A percentile compares a stretch with the other conserved stretches of the same genome.
phyloP scores from a whole-genome alignment of 1,140 invertebrate species.

The Achatina immaculata region DNA sequence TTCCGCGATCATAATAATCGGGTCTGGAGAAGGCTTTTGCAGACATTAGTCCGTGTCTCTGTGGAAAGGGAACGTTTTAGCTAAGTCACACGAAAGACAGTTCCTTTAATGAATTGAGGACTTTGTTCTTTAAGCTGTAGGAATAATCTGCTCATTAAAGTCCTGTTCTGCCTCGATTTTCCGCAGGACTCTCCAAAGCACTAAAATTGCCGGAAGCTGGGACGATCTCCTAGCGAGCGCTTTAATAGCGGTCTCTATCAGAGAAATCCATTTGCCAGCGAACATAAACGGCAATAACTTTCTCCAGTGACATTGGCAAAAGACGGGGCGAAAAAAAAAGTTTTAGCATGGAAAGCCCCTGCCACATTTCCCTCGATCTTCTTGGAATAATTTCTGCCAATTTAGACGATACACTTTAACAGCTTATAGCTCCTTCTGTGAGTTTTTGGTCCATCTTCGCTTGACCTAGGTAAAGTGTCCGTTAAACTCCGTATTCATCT shows the following conservation, averaged over 20 bases:
- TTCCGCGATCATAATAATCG: constrained; percentile 20
- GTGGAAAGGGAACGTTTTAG: constrained; percentile 14
- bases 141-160: constrained; percentile 38
- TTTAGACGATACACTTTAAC: too few species aligned
- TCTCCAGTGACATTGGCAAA: background rate
- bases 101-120: constrained; percentile 33
- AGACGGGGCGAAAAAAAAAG: background rate
- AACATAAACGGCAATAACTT: constrained; percentile 31
- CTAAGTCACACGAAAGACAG: constrained; percentile 22
- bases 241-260: constrained; percentile 38
- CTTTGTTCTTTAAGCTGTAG: constrained; percentile 35
- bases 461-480: too few species aligned
- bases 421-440: too few species aligned
- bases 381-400: too few species aligned
- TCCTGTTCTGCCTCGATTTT: constrained; percentile 30
- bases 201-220: constrained; percentile 32
- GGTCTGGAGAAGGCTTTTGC: background rate
- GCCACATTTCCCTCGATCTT: too few species aligned
- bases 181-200: constrained; percentile 24
- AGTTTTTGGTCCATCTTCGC: too few species aligned
- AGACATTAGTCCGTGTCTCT: constrained; percentile 15
- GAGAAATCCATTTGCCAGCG: constrained; percentile 30
- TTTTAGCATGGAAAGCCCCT: background rate
- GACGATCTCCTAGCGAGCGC: constrained; percentile 20
- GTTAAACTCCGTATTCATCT: too few species aligned